These are phyloP conservation scores for Salvelinus alpinus DNA, from an alignment of 2,113 vertebrate species.

Conservation along the genomic window DNA sequence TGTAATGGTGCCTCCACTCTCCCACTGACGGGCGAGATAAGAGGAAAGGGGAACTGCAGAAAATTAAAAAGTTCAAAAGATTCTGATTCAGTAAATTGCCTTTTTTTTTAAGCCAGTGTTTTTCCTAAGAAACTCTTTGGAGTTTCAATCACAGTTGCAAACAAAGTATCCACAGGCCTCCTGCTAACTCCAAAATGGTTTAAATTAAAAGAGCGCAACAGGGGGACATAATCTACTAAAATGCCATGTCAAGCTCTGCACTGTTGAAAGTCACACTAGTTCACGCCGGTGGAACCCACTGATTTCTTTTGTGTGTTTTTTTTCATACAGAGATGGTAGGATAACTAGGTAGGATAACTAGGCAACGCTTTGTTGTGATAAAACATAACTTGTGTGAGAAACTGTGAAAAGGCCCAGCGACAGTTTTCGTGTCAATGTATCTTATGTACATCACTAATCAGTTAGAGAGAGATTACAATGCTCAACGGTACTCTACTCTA, in stretches of 20 bases:
- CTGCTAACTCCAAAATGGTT: conserved; percentile 23
- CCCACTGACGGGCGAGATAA: conserved; percentile 27
- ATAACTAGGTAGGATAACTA: background rate
- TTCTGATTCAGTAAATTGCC: background rate
- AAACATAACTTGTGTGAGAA: background rate
- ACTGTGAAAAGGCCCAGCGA: background rate
- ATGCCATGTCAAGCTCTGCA: conserved; percentile 22
- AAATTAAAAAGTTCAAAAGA: conserved; percentile 38
- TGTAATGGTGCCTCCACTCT: conserved; percentile 19
- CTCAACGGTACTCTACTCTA: too few species aligned
- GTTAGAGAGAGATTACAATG: too few species aligned
- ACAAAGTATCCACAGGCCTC: background rate
- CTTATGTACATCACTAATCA: too few species aligned
- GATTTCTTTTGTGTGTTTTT: conserved; percentile 30
- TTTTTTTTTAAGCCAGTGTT: background rate
- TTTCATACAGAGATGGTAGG: conserved; percentile 20
- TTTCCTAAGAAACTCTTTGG: background rate
- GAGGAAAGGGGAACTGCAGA: conserved; percentile 21
- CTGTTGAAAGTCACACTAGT: conserved; percentile 18
- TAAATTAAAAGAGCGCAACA: conserved; percentile 26
- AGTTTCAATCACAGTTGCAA: background rate
- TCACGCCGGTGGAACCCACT: conserved; percentile 23
- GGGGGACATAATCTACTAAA: conserved; percentile 28
- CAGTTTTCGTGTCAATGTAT: too few species aligned
- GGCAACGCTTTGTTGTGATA: background rate